These are phyloP conservation scores for Rhinogobius similis DNA, from an alignment of 2,113 vertebrate genomes.

Conservation along the genomic window DNA sequence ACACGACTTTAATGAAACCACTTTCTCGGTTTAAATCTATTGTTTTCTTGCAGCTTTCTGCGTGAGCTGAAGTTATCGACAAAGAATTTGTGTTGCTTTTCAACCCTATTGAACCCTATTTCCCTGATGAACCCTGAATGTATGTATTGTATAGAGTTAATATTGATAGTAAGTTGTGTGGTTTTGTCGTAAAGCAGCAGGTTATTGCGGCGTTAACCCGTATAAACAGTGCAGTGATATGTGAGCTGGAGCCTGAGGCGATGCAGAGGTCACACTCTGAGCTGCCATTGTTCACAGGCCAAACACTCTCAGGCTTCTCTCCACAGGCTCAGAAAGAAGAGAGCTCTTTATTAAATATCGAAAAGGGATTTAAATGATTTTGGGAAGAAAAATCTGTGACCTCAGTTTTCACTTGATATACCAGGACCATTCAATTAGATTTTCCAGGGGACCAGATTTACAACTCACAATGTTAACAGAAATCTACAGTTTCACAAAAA, in stretches of 20 bases:
- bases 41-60: too few relatives aligned
- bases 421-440: too few relatives aligned
- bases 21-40: too few relatives aligned
- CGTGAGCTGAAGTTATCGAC: too few relatives aligned
- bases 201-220: conserved; percentile 14
- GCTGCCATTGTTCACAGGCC: conserved; percentile 47
- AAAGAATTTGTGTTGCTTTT: too few relatives aligned
- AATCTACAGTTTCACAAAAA: too few relatives aligned
- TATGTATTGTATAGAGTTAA: neutral
- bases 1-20: too few relatives aligned
- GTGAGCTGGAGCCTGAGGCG: conserved; percentile 32
- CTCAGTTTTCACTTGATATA: neutral
- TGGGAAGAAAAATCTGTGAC: neutral
- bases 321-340: neutral
- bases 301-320: conserved; percentile 11
- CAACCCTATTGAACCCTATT: neutral
- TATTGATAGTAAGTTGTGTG: neutral
- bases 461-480: too few relatives aligned
- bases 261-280: conserved; percentile 59
- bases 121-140: neutral
- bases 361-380: neutral
- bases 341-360: neutral
- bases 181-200: conserved; percentile 22
- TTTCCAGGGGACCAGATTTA: too few relatives aligned
- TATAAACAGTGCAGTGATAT: conserved; percentile 46